A percentile compares a stretch with the other conserved stretches of the same genome.
Conservation (phyloP, 1,140 invertebrate genomes). For the Piezodorus guildinii region DNA sequence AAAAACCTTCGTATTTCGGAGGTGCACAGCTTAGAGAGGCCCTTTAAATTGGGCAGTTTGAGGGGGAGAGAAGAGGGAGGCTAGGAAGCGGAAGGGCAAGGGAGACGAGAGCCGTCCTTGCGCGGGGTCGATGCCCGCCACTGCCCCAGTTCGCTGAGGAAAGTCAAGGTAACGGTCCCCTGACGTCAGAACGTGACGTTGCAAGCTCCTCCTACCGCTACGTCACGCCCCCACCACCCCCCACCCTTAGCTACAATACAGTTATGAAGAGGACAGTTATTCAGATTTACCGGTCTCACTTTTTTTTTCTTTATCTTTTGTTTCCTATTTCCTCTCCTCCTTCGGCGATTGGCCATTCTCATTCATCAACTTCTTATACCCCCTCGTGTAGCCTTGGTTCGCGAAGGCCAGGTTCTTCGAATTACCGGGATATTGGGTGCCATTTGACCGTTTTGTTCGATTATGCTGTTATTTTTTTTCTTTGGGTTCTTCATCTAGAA, state of each 20-base stretch:
- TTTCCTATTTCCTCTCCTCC: background rate
- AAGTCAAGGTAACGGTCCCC: constrained; percentile 2
- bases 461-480: too few relatives aligned
- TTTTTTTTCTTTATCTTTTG: background rate
- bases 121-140: background rate
- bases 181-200: background rate
- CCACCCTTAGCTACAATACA: background rate
- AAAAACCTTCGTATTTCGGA: too few relatives aligned
- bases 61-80: too few relatives aligned
- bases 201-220: background rate
- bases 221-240: background rate
- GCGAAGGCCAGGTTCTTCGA: too few relatives aligned
- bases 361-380: too few relatives aligned
- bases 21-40: background rate
- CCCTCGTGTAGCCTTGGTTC: too few relatives aligned
- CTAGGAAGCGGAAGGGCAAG: constrained; percentile 2
- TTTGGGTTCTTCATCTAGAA: too few relatives aligned
- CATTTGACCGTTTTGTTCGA: too few relatives aligned
- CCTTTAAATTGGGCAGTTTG: too few relatives aligned
- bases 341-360: too few relatives aligned
- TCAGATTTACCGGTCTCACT: background rate
- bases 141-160: background rate
- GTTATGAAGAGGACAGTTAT: constrained; percentile 1
- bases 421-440: too few relatives aligned
- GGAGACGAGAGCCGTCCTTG: background rate